phyloP scores from a whole-genome alignment of 2,113 vertebrate species.

The Anhinga anhinga region DNA sequence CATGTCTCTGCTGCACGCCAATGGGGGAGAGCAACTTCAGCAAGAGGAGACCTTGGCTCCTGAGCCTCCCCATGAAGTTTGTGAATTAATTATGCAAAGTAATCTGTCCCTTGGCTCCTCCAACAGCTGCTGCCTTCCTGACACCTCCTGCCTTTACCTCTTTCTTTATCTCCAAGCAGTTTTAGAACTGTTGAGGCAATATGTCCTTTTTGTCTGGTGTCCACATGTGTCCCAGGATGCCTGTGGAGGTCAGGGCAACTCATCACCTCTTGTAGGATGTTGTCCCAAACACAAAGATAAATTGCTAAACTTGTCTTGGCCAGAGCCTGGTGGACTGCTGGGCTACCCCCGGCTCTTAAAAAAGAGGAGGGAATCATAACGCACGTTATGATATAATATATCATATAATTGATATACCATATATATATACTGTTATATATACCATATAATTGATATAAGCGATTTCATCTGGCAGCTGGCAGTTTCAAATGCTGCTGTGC shows the following conservation, averaged over 20 bases:
- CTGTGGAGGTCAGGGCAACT: not conserved
- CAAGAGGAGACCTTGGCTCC: conserved; percentile 40
- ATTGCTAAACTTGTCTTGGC: not conserved
- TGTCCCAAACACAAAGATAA: not conserved
- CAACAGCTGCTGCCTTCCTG: not conserved
- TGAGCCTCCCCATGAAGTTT: conserved; percentile 43
- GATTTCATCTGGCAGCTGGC: not conserved
- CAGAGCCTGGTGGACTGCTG: not conserved
- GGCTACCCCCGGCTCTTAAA: not conserved
- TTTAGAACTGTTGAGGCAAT: not conserved
- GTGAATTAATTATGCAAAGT: conserved; percentile 56
- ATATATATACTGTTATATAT: too few species aligned
- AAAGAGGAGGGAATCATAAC: not conserved
- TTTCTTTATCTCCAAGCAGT: not conserved
- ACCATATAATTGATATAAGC: not conserved
- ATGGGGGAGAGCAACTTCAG: not conserved
- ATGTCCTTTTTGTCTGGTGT: not conserved
- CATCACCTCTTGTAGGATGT: not conserved
- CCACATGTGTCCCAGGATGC: not conserved
- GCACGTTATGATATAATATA: not conserved
- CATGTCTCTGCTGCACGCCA: not conserved
- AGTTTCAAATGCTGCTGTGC: not conserved
- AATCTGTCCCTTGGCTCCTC: not conserved
- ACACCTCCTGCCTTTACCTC: not conserved
- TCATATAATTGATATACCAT: too few species aligned